Evolutionary conservation across 2,113 vertebrate genomes (phyloP), one percentile per base, ranked within the genome.

Genomic region (Pterophyllum scalare): DNA sequence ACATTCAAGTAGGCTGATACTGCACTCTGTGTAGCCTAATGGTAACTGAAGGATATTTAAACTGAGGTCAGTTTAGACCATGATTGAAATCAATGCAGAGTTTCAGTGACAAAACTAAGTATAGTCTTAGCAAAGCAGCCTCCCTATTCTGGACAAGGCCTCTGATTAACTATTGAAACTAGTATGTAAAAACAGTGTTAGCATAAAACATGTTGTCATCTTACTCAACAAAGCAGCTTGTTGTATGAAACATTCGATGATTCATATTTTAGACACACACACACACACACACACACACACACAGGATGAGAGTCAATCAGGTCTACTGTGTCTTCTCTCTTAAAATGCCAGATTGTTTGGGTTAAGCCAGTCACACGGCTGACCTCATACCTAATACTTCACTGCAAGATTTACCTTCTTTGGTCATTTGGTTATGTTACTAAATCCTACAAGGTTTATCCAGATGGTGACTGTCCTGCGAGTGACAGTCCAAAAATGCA

Each of bases 91-190:
- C 56, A 57, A 5, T 49, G 4, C n/a, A 31, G 13, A 38, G 9
- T 22, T 17, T 38, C 24, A 17, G 33, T 7, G 52, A 24, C 33
- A 20, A 33, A 33, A 33, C 3, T 28, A 54, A 76, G 13, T 75
- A 56, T 58, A 61, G 80, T 90, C 85, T 81, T 89, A 92, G 89
- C 84, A 93, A 79, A 83, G 60, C 59, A 76, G 82, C 65, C 87
- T 61, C 77, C 38, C 17, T 46, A 52, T 57, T 56, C 11, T 76
- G 56, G 79, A 87, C 93, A 88, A 85, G 85, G 82, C 38, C 61
- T n/a, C 75, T 78, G 64, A 93, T 92, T 91, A 93, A 93, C 81
- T 93, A 92, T 93, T 94, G 85, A 94, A 90, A 79, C 76, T 17
- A 77, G 62, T 33, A 52, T 80, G 84, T 89, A 58, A 87, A 85